phyloP scores from a whole-genome alignment of 35 echinoderm and acorn worm genomes.

The Diadema setosum region DNA sequence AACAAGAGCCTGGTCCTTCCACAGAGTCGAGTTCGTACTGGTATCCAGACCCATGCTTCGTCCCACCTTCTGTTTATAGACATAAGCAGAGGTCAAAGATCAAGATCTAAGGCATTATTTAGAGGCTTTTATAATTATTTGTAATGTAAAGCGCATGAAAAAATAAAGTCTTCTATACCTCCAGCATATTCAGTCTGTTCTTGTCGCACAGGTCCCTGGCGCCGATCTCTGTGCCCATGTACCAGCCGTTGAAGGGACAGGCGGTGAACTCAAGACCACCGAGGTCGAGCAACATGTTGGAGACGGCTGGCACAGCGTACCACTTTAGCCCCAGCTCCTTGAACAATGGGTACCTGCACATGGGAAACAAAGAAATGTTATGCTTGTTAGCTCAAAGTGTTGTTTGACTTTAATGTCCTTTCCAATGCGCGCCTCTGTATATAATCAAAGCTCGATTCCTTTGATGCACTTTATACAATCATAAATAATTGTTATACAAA shows the following conservation, averaged over 20 bases:
- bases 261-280: conserved; percentile 62
- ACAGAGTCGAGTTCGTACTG: conserved; percentile 12
- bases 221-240: conserved; percentile 73
- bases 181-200: conserved; percentile 27
- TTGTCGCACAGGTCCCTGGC: conserved; percentile 29
- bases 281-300: conserved; percentile 39
- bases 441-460: no score
- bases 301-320: conserved; percentile 61
- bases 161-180: not conserved
- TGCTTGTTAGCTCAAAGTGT: no score
- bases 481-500: no score
- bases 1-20: conserved; percentile 59
- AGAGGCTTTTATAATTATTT: not conserved
- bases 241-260: conserved; percentile 71
- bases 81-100: no score
- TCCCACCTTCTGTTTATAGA: conserved; percentile 50
- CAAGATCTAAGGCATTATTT: no score
- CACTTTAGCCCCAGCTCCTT: conserved; percentile 58
- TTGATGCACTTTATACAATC: no score
- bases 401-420: no score
- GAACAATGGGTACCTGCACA: conserved; percentile 65
- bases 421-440: no score
- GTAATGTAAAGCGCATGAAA: not conserved
- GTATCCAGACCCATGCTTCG: conserved; percentile 43
- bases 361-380: no score